phyloP scores from a whole-genome alignment of 2,888 invertebrate species.

The Calliphora vomitoria region DNA sequence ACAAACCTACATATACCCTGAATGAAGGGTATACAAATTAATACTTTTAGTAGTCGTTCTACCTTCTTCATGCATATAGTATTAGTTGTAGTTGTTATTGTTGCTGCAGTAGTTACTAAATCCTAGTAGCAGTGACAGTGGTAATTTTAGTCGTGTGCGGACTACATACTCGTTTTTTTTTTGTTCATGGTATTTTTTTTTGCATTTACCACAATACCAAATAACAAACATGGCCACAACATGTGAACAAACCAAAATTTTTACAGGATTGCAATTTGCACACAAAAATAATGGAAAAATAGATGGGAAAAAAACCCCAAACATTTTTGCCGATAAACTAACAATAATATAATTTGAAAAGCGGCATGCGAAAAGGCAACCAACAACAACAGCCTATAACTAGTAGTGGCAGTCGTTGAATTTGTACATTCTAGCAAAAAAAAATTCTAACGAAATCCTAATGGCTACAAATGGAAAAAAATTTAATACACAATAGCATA shows the following conservation, averaged over 20 bases:
- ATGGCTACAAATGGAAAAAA: background rate
- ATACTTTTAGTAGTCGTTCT: constrained; percentile 1
- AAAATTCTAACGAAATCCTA: background rate
- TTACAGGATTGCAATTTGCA: constrained; percentile 50
- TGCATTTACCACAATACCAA: constrained; percentile 52
- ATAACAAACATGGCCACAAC: constrained; percentile 61
- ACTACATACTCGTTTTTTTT: background rate
- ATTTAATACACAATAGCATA: constrained; percentile 11
- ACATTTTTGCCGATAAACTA: constrained; percentile 35
- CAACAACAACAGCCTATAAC: background rate
- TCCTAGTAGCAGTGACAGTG: constrained; percentile 40
- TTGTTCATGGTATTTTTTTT: background rate
- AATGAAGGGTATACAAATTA: background rate
- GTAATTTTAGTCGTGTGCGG: constrained; percentile 26
- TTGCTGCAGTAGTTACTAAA: background rate
- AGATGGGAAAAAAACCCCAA: constrained; percentile 33
- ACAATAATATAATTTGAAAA: constrained; percentile 48
- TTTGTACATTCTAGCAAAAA: constrained; percentile 4
- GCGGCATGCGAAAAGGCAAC: background rate
- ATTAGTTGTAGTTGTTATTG: constrained; percentile 4
- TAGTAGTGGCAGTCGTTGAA: background rate
- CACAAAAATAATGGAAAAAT: constrained; percentile 54
- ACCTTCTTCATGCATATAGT: background rate
- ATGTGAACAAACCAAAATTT: constrained; percentile 61
- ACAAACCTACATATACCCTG: too few species aligned